Conservation (phyloP, 2,797 vertebrate species). For the Parotocinclus haroldoi region DNA sequence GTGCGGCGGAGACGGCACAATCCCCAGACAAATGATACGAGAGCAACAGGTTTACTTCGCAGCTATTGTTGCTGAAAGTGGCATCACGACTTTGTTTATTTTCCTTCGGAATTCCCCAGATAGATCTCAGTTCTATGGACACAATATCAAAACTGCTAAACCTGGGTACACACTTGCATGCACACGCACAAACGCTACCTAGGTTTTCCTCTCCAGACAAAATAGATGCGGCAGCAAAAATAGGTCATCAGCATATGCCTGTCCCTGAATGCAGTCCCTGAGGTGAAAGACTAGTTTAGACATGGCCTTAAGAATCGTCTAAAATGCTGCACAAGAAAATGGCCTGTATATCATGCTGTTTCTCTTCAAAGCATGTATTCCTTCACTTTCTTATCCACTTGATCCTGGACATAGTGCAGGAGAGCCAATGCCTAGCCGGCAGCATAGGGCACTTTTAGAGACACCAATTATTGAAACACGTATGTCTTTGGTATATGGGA, state of each 20-base stretch:
- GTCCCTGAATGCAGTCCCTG: conserved; percentile 31
- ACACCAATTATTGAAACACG: too few species aligned
- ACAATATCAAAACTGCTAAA: conserved; percentile 17
- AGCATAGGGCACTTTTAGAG: too few species aligned
- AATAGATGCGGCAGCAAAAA: conserved; percentile 39
- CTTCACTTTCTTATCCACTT: too few species aligned
- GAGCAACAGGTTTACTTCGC: conserved; percentile 25
- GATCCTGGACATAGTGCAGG: too few species aligned
- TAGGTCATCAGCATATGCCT: conserved; percentile 37
- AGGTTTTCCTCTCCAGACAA: conserved; percentile 47
- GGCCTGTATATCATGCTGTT: too few species aligned
- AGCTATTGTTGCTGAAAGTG: conserved; percentile 36
- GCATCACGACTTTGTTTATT: conserved; percentile 18
- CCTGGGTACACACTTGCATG: conserved; percentile 21
- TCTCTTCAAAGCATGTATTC: too few species aligned
- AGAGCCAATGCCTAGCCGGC: too few species aligned
- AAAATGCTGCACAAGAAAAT: too few species aligned
- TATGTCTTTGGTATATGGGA: too few species aligned
- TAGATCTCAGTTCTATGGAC: conserved; percentile 5
- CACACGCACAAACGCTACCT: conserved; percentile 22
- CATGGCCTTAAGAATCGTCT: background rate
- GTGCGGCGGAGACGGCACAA: conserved; percentile 7
- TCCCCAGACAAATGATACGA: conserved; percentile 34
- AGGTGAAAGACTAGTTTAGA: conserved; percentile 35
- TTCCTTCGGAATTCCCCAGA: conserved; percentile 33